Percentiles rank a stretch among this genome's conserved stretches.
phyloP scores from a whole-genome alignment of 1,140 invertebrate genomes.

The Zaprionus vittiger region DNA sequence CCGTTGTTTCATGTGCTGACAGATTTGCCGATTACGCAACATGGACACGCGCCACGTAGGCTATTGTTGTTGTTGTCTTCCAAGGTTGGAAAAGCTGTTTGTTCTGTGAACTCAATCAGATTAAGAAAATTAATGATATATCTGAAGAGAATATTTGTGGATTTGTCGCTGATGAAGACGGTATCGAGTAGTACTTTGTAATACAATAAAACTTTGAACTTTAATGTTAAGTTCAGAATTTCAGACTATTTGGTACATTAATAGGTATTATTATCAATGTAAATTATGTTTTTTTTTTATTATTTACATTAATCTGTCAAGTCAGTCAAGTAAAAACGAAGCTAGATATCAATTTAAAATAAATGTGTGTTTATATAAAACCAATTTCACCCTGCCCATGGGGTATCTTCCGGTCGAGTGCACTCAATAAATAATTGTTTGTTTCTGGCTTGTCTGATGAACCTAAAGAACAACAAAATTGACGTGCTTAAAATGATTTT shows the following conservation, averaged over 20 bases:
- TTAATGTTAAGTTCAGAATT: neutral
- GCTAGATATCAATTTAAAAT: neutral
- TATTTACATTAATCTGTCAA: neutral
- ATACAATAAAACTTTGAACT: neutral
- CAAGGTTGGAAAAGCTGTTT: neutral
- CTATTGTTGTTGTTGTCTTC: neutral
- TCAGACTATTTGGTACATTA: neutral
- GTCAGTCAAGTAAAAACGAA: neutral
- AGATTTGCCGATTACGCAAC: conserved; percentile 11
- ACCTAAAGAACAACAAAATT: neutral
- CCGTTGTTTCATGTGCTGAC: conserved; percentile 16
- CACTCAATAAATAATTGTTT: neutral
- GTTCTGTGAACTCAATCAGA: neutral
- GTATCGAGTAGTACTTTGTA: neutral
- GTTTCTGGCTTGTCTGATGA: neutral
- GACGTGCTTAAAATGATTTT: neutral
- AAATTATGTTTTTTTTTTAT: neutral
- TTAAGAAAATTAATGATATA: conserved; percentile 11
- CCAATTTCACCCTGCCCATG: neutral
- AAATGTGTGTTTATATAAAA: neutral
- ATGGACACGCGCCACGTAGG: neutral
- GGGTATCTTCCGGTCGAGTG: neutral
- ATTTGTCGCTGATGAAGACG: neutral
- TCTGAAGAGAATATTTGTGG: conserved; percentile 10
- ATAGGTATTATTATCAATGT: neutral